phyloP scores from a whole-genome alignment of 1,140 invertebrate genomes.

The Eurosta solidaginis region DNA sequence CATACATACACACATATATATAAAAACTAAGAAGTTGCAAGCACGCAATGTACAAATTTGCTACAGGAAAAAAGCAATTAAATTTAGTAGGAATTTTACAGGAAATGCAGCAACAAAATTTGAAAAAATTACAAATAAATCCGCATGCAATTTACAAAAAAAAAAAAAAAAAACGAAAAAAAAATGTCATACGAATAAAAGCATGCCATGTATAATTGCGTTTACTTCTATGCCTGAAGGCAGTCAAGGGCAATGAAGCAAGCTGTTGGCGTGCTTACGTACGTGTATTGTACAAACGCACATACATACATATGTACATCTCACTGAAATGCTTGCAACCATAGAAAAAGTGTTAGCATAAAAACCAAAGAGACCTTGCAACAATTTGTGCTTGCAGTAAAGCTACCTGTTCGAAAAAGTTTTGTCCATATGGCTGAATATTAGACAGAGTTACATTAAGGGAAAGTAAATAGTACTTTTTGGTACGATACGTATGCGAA shows the following conservation, averaged over 20 bases:
- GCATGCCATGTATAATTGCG: background rate
- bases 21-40: no score
- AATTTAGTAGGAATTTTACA: background rate
- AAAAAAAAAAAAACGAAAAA: background rate
- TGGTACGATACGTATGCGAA: no score
- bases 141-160: background rate
- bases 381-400: slow-evolving; percentile 12
- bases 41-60: background rate
- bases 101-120: background rate
- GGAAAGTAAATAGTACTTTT: no score
- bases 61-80: slow-evolving; percentile 4
- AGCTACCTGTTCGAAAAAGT: no score
- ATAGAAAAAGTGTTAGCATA: background rate
- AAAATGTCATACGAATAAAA: background rate
- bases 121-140: background rate
- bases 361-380: slow-evolving; percentile 13
- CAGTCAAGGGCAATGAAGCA: background rate
- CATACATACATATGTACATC: background rate
- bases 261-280: background rate
- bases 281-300: background rate
- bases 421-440: no score
- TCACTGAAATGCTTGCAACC: background rate
- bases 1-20: no score
- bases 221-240: background rate
- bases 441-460: no score